Percentiles rank a stretch among this genome's conserved stretches.
Evolutionary conservation across 2,888 invertebrate genomes (phyloP).

Genomic region (Ormyrus labotus): DNA sequence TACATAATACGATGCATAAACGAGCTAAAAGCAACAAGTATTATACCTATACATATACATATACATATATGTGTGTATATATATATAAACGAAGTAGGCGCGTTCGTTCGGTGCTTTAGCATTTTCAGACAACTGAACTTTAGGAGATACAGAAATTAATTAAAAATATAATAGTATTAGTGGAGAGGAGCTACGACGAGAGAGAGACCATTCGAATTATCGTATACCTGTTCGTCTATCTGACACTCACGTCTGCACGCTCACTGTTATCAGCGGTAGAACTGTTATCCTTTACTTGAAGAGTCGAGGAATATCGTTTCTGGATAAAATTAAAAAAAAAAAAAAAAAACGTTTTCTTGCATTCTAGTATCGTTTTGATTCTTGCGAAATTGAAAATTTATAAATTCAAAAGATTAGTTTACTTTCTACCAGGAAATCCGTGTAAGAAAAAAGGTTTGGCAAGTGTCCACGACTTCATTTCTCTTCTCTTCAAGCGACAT

Average conservation of each 20-base stretch:
- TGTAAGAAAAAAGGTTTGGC: too few species aligned
- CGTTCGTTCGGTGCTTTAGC: conserved; percentile 13
- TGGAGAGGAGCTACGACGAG: not conserved
- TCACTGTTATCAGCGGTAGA: not conserved
- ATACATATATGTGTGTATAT: not conserved
- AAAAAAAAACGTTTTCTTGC: too few species aligned
- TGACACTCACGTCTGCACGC: not conserved
- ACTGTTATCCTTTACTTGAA: too few species aligned
- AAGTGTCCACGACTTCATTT: not conserved
- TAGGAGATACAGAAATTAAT: not conserved
- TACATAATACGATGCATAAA: not conserved
- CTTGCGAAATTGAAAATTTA: too few species aligned
- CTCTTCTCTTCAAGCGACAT: not conserved
- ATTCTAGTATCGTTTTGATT: too few species aligned
- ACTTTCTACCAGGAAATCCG: not conserved
- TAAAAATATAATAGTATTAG: not conserved
- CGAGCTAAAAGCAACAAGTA: not conserved
- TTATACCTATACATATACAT: not conserved
- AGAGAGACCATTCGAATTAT: not conserved
- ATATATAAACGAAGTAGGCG: not conserved
- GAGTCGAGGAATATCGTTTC: too few species aligned
- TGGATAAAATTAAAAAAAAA: too few species aligned
- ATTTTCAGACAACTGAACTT: not conserved
- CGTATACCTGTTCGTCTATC: not conserved
- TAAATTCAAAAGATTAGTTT: not conserved